Conservation (phyloP, 1,140 invertebrate genomes). For the Drosophila repletoides region DNA sequence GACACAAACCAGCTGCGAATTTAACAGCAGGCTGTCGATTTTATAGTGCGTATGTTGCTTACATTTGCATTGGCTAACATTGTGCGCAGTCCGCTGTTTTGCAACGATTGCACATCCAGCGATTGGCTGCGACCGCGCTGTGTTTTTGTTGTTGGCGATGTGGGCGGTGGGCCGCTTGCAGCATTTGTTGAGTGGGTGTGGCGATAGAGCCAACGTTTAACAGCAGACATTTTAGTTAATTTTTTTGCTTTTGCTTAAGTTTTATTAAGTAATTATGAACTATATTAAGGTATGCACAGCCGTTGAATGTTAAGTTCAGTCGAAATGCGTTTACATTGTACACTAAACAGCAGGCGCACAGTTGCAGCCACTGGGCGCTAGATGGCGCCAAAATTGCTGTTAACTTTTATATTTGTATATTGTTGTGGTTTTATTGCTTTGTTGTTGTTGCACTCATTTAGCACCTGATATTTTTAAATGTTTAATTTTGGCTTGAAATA, state of each 20-base stretch:
- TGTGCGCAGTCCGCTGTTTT: slow-evolving; percentile 87
- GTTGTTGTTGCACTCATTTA: neutral
- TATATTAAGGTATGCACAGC: slow-evolving; percentile 36
- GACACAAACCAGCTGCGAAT: slow-evolving; percentile 13
- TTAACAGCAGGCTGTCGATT: slow-evolving; percentile 15
- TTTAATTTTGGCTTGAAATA: slow-evolving; percentile 29
- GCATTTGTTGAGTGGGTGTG: slow-evolving; percentile 82
- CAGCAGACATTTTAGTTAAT: slow-evolving; percentile 84
- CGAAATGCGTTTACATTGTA: slow-evolving; percentile 33
- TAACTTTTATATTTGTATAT: neutral
- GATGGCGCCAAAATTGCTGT: slow-evolving; percentile 33
- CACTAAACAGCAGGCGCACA: slow-evolving; percentile 18
- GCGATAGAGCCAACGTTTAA: slow-evolving; percentile 84
- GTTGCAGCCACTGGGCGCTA: slow-evolving; percentile 14
- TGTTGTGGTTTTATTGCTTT: neutral
- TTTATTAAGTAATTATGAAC: slow-evolving; percentile 7
- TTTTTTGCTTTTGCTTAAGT: slow-evolving; percentile 11
- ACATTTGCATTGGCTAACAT: slow-evolving; percentile 55
- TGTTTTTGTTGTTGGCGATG: slow-evolving; percentile 61
- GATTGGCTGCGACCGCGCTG: slow-evolving; percentile 86
- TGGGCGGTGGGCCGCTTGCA: slow-evolving; percentile 54
- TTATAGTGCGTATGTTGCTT: slow-evolving; percentile 30
- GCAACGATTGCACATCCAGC: slow-evolving; percentile 89
- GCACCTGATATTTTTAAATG: slow-evolving; percentile 6
- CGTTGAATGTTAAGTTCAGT: slow-evolving; percentile 4